Base-by-base conservation (phyloP, 2,888 invertebrate genomes). In the Cyrtodaria siliqua region DNA sequence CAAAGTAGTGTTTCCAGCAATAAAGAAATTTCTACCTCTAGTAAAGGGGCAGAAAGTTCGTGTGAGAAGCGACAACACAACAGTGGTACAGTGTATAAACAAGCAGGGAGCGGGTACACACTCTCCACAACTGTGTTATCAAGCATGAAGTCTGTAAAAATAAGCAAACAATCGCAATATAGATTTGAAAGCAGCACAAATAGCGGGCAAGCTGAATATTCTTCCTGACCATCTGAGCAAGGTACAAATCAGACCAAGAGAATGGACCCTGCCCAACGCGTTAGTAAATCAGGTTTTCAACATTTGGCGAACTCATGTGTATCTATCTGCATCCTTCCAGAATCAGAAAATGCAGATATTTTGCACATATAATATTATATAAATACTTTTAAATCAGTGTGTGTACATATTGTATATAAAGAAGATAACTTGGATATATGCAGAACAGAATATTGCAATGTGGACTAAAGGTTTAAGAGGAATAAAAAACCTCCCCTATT, bases 31-130 rank as follows among this genome's bases (percentile, higher is more conserved):
- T 38, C 20, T 57, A 8, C 57, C 33, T 18, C 8, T 38, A 49
- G 16, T 56, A 49, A 27, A 1, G n/a, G 47, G 33, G 23, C 57
- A 67, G 49, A 38, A 38, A 18, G 55, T 66, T 16, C 18, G 55
- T 18, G 29, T 66, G 8, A 44, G 56, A n/a, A 23, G 38, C 16
- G 67, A 67, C 67, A 67, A 67, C 24, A 49, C 38, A n/a, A 59
- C 67, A 42, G 56, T 57, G 4, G 67, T 67, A 40, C 67, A 67
- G 18, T 66, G 49, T 57, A 18, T 71, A 12, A 71, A 64, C 56
- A 71, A 67, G 38, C 67, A 67, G 33, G 67, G 67, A 9, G 59
- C 27, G 20, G 59, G 57, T 4, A n/a, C 12, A 6, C 59, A 57
- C 18, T 16, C 40, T 38, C 38, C 59, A 18, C 24, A 12, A 9